Evolutionary conservation across 2,888 invertebrate genomes (phyloP).

Genomic region (Mamestra brassicae): DNA sequence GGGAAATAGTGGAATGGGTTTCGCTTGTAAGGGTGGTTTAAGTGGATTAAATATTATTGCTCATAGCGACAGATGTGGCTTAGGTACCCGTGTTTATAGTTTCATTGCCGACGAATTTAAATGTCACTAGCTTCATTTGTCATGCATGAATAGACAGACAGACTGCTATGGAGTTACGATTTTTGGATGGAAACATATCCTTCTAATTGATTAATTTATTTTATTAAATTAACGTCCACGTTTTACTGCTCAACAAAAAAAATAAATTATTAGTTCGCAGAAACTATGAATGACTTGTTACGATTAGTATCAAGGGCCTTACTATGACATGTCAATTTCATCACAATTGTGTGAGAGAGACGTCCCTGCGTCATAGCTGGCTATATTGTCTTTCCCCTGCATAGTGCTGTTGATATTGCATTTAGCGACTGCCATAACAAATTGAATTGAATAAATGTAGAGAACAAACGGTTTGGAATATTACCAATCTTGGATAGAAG

Average conservation of each 20-base stretch:
- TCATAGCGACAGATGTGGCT: conserved; percentile 69
- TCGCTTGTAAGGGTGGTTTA: conserved; percentile 77
- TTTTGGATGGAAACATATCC: not conserved
- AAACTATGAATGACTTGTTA: not conserved
- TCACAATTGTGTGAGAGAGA: no score
- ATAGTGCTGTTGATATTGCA: conserved; percentile 12
- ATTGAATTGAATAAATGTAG: conserved; percentile 31
- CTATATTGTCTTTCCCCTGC: not conserved
- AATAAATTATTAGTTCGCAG: no score
- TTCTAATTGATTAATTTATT: no score
- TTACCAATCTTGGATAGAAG: not conserved
- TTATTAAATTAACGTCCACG: no score
- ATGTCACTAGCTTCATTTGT: not conserved
- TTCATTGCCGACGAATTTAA: conserved; percentile 57
- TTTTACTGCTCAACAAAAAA: no score
- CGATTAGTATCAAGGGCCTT: no score
- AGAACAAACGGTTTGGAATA: conserved; percentile 8
- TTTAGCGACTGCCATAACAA: conserved; percentile 1
- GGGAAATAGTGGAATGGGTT: conserved; percentile 85
- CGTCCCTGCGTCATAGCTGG: not conserved
- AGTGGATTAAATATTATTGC: conserved; percentile 84
- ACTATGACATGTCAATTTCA: no score
- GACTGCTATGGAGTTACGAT: not conserved
- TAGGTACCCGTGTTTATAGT: conserved; percentile 61
- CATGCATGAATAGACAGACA: not conserved